Conservation (phyloP, 2,797 vertebrate genomes). For the Cephalopachus bancanus region DNA sequence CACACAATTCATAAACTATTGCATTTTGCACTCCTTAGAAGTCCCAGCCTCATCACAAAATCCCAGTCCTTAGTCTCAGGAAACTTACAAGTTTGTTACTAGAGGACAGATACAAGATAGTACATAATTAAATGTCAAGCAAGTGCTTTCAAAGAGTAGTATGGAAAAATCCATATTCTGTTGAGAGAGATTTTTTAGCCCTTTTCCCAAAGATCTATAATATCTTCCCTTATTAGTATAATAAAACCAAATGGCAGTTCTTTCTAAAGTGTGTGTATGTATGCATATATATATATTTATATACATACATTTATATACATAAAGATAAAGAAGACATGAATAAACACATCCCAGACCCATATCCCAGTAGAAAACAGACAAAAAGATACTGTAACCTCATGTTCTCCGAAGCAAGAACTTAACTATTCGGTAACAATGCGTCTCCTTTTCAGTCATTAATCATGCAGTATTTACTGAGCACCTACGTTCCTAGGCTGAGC, state of each 20-base stretch:
- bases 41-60: neutral
- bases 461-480: neutral
- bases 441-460: neutral
- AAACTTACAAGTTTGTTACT: conserved; percentile 13
- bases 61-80: neutral
- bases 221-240: neutral
- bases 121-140: neutral
- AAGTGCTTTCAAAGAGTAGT: neutral
- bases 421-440: neutral
- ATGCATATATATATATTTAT: neutral
- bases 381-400: conserved; percentile 28
- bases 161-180: neutral
- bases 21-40: neutral
- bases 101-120: neutral
- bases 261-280: neutral
- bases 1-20: neutral
- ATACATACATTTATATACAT: neutral
- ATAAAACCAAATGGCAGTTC: neutral
- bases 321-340: conserved; percentile 3
- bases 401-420: conserved; percentile 50
- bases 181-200: conserved; percentile 28
- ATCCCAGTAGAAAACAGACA: conserved; percentile 41
- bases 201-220: neutral
- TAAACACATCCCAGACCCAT: neutral
- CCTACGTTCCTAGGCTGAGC: neutral